Evolutionary conservation across 1,140 invertebrate species (phyloP).

Genomic region (Doryteuthis pealeii): DNA sequence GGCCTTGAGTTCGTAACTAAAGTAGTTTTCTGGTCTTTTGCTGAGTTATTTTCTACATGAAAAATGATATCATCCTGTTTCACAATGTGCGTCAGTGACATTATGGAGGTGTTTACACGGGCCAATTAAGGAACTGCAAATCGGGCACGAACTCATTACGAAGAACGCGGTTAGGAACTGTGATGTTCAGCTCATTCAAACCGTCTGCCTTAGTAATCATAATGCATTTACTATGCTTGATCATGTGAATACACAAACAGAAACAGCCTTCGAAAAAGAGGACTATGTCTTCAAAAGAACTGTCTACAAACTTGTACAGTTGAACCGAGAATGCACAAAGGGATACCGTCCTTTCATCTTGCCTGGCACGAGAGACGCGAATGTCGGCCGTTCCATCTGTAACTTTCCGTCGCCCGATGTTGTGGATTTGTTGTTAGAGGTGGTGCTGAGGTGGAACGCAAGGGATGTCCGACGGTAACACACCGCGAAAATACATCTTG

Average conservation of each 20-base stretch:
- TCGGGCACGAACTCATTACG: constrained; percentile 28
- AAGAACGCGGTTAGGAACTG: constrained; percentile 60
- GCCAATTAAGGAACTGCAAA: constrained; percentile 50
- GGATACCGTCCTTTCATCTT: constrained; percentile 84
- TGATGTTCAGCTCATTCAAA: constrained; percentile 77
- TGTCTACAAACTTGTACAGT: constrained; percentile 72
- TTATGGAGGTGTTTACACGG: constrained; percentile 73
- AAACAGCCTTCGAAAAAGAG: constrained; percentile 43
- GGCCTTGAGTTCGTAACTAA: constrained; percentile 90
- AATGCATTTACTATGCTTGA: constrained; percentile 66
- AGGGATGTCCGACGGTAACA: constrained; percentile 73
- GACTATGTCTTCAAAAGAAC: constrained; percentile 62
- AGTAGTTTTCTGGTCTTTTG: constrained; percentile 89
- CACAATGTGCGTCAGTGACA: constrained; percentile 72
- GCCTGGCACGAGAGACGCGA: constrained; percentile 68
- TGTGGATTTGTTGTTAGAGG: constrained; percentile 75
- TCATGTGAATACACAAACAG: constrained; percentile 64
- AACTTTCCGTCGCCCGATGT: constrained; percentile 76
- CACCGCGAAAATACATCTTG: constrained; percentile 80
- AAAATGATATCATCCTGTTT: constrained; percentile 73
- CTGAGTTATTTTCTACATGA: constrained; percentile 95
- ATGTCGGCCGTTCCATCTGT: constrained; percentile 69
- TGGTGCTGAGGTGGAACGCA: constrained; percentile 79
- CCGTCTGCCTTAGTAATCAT: constrained; percentile 82
- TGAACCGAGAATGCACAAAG: constrained; percentile 71